phyloP scores from a whole-genome alignment of 2,888 invertebrate genomes.

The Chromoteleia sp. region DNA sequence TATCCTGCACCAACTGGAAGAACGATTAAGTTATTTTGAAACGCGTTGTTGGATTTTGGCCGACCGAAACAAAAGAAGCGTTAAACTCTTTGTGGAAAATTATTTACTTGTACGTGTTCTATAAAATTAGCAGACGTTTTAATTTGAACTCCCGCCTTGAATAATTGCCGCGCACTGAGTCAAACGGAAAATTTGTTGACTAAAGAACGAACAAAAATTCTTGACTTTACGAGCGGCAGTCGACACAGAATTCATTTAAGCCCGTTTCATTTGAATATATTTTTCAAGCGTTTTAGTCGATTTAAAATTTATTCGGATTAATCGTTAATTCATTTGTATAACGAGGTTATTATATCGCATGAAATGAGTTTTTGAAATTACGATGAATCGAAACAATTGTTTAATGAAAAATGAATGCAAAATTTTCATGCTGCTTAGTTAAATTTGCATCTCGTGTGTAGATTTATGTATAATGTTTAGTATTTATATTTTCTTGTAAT shows the following conservation, averaged over 20 bases:
- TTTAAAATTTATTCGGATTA: no score
- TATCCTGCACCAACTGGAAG: constrained; percentile 12
- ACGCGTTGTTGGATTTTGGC: constrained; percentile 9
- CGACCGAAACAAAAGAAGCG: constrained; percentile 13
- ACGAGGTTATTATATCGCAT: no score
- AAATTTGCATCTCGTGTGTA: no score
- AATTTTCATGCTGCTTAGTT: no score
- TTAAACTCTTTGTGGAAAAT: constrained; percentile 38
- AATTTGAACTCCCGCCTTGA: constrained; percentile 11
- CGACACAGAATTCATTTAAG: neutral
- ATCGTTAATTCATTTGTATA: no score
- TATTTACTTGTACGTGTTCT: constrained; percentile 36
- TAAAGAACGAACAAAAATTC: constrained; percentile 12
- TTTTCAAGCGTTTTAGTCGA: no score
- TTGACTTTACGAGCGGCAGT: constrained; percentile 7
- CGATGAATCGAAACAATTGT: no score
- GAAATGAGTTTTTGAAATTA: no score
- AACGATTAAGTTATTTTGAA: constrained; percentile 33
- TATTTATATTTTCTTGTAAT: no score
- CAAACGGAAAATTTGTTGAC: constrained; percentile 33
- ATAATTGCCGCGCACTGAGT: constrained; percentile 19
- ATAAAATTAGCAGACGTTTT: constrained; percentile 30
- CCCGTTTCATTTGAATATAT: neutral
- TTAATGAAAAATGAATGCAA: no score
- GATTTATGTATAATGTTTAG: no score